These are phyloP conservation scores for Erpetoichthys calabaricus DNA, from an alignment of 2,797 vertebrate genomes.

Conservation along the genomic window DNA sequence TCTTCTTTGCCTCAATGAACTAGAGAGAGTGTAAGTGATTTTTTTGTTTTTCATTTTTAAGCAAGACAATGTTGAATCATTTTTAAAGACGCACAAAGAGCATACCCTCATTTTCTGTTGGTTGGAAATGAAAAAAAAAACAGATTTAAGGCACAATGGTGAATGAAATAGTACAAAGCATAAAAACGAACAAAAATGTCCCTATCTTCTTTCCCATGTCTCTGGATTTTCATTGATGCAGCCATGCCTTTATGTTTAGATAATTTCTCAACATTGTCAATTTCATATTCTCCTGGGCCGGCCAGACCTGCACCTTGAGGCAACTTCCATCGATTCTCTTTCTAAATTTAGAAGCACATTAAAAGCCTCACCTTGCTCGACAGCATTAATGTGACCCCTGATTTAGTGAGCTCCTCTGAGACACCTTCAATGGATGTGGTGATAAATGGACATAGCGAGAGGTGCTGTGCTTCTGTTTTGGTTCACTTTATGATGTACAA, in stretches of 20 bases:
- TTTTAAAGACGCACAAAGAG: no score
- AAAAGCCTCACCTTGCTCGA: not conserved
- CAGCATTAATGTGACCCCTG: not conserved
- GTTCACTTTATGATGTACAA: not conserved
- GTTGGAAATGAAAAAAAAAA: not conserved
- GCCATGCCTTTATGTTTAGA: not conserved
- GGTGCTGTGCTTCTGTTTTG: no score
- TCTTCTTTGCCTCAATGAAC: not conserved
- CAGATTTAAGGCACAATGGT: not conserved
- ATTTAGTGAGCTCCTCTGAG: not conserved
- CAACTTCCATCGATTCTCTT: not conserved
- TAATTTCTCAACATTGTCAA: not conserved
- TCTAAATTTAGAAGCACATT: conserved; percentile 1
- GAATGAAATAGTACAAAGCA: not conserved
- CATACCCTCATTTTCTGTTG: no score
- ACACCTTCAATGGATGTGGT: not conserved
- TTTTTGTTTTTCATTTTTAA: no score
- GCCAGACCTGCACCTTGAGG: not conserved
- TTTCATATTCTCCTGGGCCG: not conserved
- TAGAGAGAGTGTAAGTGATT: no score
- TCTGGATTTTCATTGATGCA: no score
- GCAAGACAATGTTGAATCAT: no score
- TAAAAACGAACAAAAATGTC: not conserved
- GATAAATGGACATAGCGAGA: not conserved
- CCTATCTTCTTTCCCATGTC: not conserved